These are phyloP conservation scores for Liolophura sinensis DNA, from an alignment of 1,140 invertebrate species.

Conservation along the genomic window DNA sequence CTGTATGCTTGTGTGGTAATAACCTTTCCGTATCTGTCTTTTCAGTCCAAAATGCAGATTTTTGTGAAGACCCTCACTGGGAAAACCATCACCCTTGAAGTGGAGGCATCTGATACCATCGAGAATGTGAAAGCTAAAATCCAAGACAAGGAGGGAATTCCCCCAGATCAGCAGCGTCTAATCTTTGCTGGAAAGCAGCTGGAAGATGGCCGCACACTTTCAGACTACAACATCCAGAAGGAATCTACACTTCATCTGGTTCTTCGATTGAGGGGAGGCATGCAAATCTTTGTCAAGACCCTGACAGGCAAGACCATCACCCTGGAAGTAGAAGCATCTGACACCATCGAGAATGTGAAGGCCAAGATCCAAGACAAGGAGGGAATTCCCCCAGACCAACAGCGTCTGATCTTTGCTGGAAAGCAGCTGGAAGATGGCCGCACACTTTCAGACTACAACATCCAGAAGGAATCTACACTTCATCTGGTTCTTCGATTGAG, in stretches of 20 bases:
- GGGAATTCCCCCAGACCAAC: constrained; percentile 61
- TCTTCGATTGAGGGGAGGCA: constrained; percentile 79
- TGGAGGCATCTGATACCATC: no score
- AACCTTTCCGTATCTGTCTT: no score
- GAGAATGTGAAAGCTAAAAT: constrained; percentile 46
- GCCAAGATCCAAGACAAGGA: constrained; percentile 72
- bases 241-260: constrained; percentile 89
- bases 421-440: constrained; percentile 93
- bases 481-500: constrained; percentile 80
- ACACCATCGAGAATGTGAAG: constrained; percentile 55
- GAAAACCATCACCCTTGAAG: no score
- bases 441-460: constrained; percentile 72
- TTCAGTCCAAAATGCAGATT: no score
- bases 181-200: background rate
- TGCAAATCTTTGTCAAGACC: constrained; percentile 54
- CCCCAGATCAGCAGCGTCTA: constrained; percentile 13
- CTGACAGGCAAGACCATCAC: constrained; percentile 26
- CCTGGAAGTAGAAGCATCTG: constrained; percentile 37
- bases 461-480: constrained; percentile 74
- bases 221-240: constrained; percentile 92
- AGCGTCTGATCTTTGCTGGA: constrained; percentile 67
- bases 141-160: constrained; percentile 74
- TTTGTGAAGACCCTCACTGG: constrained; percentile 12
- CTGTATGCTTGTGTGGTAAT: no score
- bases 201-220: constrained; percentile 59